Evolutionary conservation across 2,113 vertebrate genomes (phyloP), one percentile per base, ranked within the genome.

Genomic region (Bettongia penicillata): DNA sequence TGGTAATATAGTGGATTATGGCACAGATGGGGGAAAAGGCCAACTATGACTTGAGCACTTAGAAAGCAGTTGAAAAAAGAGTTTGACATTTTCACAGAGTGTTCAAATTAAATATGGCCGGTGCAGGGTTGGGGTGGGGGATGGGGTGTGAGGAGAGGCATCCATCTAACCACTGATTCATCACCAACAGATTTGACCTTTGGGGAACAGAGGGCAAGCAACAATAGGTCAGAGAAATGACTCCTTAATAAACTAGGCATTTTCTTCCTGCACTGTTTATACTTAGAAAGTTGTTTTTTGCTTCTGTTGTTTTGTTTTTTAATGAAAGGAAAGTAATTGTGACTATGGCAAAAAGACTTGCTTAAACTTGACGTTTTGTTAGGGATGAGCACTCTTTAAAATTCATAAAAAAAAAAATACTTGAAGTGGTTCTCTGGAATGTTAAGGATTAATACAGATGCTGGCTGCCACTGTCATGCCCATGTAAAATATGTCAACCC

Each of bases 301-400:
- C 31, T 57, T 8, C 0, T 12, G 11, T 37, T 57, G 25, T 61
- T 55, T 61, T 22, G 57, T 84, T 43, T 98, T 98, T 97, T 97
- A 96, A 98, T 97, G 97, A 97, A 98, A 98, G 97, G 98, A 98
- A 98, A 97, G 97, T 95, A 98, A 98, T 97, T 98, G 97, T 95
- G 97, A 94, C 97, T 97, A 96, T 16, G 51, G 98, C 51, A 97
- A 98, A 98, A 96, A 98, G 98, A 98, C 98, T 98, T 98, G 98
- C 98, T 98, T 98, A 97, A 98, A 98, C 98, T 96, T 98, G 98
- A 98, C 97, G 95, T 97, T 98, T 98, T 98, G 94, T 97, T 98
- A 98, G 97, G 96, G 97, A 98, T 98, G 97, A 98, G 94, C 96
- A 98, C 91, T 52, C 97, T 98, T 98, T 55, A 90, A 98, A 98